Base-by-base conservation (phyloP, 2,797 vertebrate genomes). In the Hypotaenidia philippensis region DNA sequence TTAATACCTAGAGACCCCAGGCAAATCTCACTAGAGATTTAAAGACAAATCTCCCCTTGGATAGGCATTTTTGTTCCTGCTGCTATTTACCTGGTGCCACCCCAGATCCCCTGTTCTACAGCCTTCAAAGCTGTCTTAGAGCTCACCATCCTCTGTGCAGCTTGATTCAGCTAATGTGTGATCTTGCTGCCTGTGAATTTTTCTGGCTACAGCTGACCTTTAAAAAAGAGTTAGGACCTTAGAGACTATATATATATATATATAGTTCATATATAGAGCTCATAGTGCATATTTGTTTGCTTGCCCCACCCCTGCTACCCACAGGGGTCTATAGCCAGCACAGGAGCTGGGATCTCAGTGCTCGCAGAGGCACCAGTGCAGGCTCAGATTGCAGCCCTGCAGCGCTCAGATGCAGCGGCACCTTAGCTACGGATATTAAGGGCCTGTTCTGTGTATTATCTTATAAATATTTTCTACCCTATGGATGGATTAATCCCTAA, bases 151-250 rank as follows among this genome's bases (percentile, higher is more conserved):
- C 53, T 49, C 32, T 19, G 31, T 31, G 17, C 14, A 60, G 50
- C 77, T 69, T 11, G 10, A 31, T 23, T 83, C 44, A 20, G 0
- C 0, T 26, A 6, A 21, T 3, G 13, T 22, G 13, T 11, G 13
- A 18, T 40, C 22, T 44, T 61, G 45, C 65, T 31, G 74, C 59
- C 34, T 25, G 6, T 61, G 36, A 25, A 29, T 82, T 61, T 66
- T 50, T 66, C 32, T 61, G 59, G 21, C n/a, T n/a, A 6, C 29
- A 61, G 29, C 36, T 78, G 77, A 57, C 22, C 32, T 38, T 63
- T 50, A 38, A 31, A 47, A 68, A 52, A 50, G 19, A 38, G 9
- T 13, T 69, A 38, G 13, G 13, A n/a, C 41, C 38, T 50, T 81
- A 50, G 40, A 53, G 32, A 41, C 27, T 76, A 3, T 27, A 2